phyloP scores from a whole-genome alignment of 2,113 vertebrate genomes.

The Mus pahari region DNA sequence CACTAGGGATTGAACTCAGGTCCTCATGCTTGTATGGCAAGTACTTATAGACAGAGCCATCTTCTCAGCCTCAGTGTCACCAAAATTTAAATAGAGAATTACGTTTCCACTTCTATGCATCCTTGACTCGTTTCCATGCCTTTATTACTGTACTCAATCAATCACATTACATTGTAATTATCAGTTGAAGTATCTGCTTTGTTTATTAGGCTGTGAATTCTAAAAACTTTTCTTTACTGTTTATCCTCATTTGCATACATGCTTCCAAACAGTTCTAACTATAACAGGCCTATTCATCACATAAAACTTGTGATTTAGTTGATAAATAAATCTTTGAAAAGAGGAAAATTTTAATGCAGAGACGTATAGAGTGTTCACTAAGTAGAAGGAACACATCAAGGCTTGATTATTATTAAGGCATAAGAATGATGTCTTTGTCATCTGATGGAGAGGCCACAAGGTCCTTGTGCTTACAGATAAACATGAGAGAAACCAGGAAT shows the following conservation, averaged over 20 bases:
- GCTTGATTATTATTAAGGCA: constrained; percentile 22
- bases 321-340: constrained; percentile 6
- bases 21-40: neutral
- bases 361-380: neutral
- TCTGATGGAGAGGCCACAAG: no score
- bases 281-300: neutral
- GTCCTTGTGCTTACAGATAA: neutral
- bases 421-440: neutral
- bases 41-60: neutral
- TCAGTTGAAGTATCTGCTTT: neutral
- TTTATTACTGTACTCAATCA: neutral
- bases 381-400: neutral
- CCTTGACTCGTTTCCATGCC: neutral
- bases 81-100: neutral
- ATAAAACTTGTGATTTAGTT: neutral
- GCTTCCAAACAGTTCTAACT: neutral
- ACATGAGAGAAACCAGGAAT: neutral
- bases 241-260: neutral
- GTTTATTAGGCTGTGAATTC: neutral
- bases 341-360: neutral
- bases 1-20: neutral
- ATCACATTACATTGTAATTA: neutral
- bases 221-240: neutral
- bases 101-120: neutral
- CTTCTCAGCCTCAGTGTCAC: neutral